Conservation (phyloP, 2,113 vertebrate species). For the Trematomus loennbergii region DNA sequence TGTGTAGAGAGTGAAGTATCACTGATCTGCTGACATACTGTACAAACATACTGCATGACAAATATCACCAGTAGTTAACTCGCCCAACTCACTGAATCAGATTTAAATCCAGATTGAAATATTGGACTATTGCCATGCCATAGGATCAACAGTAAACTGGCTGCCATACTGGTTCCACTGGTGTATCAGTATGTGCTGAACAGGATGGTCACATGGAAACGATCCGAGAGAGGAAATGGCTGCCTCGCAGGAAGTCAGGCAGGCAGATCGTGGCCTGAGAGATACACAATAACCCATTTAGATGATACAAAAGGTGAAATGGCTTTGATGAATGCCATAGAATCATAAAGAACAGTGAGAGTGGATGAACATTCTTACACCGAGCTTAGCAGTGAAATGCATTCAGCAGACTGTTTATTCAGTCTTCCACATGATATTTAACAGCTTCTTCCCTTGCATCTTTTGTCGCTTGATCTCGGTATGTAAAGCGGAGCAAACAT, state of each 20-base stretch:
- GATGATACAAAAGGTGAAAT: neutral
- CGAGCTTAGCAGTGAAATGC: neutral
- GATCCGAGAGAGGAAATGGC: conserved; percentile 23
- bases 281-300: conserved; percentile 27
- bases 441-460: conserved; percentile 57
- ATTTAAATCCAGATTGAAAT: conserved; percentile 28
- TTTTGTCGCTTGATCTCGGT: conserved; percentile 35
- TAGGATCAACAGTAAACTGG: conserved; percentile 37
- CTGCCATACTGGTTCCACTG: conserved; percentile 25
- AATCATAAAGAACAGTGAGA: neutral
- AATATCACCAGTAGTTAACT: neutral
- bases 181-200: conserved; percentile 29
- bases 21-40: neutral
- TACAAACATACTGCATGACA: neutral
- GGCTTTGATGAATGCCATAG: neutral
- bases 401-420: conserved; percentile 29
- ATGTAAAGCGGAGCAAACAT: conserved; percentile 60
- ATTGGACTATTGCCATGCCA: neutral
- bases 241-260: neutral
- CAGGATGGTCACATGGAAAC: conserved; percentile 41
- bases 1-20: neutral
- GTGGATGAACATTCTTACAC: neutral
- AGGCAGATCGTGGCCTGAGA: conserved; percentile 6
- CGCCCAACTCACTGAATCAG: conserved; percentile 6
- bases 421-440: conserved; percentile 10